Conservation (phyloP, 2,888 invertebrate genomes). For the Oligia latruncula region DNA sequence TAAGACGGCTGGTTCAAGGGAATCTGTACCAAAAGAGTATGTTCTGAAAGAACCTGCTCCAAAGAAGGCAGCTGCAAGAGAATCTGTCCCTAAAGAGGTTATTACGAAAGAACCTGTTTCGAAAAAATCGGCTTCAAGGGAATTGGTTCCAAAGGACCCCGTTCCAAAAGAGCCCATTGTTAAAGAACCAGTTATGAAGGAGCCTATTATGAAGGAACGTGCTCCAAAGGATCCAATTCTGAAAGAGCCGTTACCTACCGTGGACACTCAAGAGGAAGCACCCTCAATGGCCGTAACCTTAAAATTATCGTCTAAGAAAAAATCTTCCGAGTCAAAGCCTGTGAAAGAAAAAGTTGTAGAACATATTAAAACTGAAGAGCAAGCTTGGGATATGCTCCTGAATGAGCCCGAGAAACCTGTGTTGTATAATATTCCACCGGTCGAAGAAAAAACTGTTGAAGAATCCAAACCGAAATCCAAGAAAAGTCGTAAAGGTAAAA, state of each 20-base stretch:
- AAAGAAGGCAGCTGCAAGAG: conserved; percentile 16
- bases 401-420: conserved; percentile 78
- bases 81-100: conserved; percentile 18
- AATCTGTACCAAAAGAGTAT: conserved; percentile 34
- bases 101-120: conserved; percentile 26
- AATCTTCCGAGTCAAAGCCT: conserved; percentile 59
- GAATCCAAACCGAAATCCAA: conserved; percentile 81
- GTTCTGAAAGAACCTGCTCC: conserved; percentile 18
- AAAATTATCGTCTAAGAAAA: conserved; percentile 64
- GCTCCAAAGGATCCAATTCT: conserved; percentile 20
- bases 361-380: conserved; percentile 83
- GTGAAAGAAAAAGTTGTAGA: conserved; percentile 61
- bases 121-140: conserved; percentile 20
- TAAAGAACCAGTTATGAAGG: conserved; percentile 15
- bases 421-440: conserved; percentile 64
- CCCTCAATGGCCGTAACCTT: conserved; percentile 53
- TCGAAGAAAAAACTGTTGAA: conserved; percentile 69
- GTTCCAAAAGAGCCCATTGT: conserved; percentile 14
- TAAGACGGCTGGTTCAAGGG: conserved; percentile 20
- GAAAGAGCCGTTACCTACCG: conserved; percentile 20
- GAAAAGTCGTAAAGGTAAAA: conserved; percentile 80
- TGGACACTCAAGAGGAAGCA: conserved; percentile 33
- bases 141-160: conserved; percentile 14
- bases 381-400: conserved; percentile 86
- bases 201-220: conserved; percentile 31